Evolutionary conservation across 2,797 vertebrate genomes (phyloP).

Genomic region (Microctenopoma lineatum): DNA sequence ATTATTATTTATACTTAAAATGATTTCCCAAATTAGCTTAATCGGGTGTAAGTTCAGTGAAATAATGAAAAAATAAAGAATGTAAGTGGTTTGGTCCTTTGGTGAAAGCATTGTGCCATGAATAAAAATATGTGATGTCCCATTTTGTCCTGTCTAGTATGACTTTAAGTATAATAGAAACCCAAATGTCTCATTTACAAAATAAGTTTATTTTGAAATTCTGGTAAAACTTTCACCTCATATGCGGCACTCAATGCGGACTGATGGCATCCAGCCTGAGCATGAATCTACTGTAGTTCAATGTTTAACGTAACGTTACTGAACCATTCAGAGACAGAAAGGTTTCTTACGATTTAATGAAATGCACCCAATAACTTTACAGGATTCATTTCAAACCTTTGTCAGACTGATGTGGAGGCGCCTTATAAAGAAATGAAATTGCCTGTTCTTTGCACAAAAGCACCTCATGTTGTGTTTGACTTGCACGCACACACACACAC

Average conservation of each 20-base stretch:
- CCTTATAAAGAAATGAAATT: conserved; percentile 22
- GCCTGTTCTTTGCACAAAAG: conserved; percentile 30
- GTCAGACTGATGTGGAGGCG: conserved; percentile 32
- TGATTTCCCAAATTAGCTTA: neutral
- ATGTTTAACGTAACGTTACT: neutral
- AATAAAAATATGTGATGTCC: conserved; percentile 22
- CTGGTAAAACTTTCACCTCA: no score
- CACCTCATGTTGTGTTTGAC: conserved; percentile 7
- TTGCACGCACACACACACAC: neutral
- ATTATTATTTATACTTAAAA: neutral
- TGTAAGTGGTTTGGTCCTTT: neutral
- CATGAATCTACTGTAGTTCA: neutral
- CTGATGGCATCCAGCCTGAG: neutral
- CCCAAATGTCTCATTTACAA: neutral
- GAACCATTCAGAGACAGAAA: conserved; percentile 31
- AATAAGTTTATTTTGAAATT: neutral
- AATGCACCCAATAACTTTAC: conserved; percentile 40
- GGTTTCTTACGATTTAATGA: conserved; percentile 46
- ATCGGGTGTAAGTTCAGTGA: neutral
- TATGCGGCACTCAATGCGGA: neutral
- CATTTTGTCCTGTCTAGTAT: neutral
- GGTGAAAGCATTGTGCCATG: neutral
- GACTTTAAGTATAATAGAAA: neutral
- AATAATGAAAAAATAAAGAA: neutral
- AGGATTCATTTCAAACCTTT: conserved; percentile 32